Base-by-base conservation (phyloP, 2,888 invertebrate genomes). In the Drosophila recens region DNA sequence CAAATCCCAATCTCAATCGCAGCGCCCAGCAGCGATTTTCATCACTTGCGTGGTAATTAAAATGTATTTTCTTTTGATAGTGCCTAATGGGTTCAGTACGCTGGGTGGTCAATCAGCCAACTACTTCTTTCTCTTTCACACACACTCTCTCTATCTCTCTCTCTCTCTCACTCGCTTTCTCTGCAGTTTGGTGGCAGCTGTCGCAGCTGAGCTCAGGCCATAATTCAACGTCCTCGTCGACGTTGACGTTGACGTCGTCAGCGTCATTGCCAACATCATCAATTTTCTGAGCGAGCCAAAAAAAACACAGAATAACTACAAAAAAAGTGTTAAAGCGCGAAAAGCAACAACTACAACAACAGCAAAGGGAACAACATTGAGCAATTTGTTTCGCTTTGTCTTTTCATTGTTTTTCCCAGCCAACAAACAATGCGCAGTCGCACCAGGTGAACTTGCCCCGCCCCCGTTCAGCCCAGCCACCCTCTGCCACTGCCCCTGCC, bases 311-410 rank as follows among this genome's bases (percentile, higher is more conserved):
- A n/a, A n/a, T n/a, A n/a, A n/a, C n/a, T n/a, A n/a, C n/a, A n/a
- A n/a, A n/a, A n/a, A n/a, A 77, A 88, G 88, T 90, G 90, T 89
- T 89, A 89, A 86, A 89, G 90, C 88, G 82, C 83, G 87, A 84
- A 84, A 83, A 75, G 66, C 72, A 76, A 78, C 61, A 77, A n/a
- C 66, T 64, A 56, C 67, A 64, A 65, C 73, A 62, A 51, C 42
- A 70, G 53, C 65, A 62, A 56, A 67, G 62, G 67, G 49, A 71
- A 61, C 48, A 75, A 74, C 79, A 75, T 88, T 85, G 82, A 68
- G 77, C 87, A 87, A 87, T 90, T 87, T 90, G 87, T 81, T 87
- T 88, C 89, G 90, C 89, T 88, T 87, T 90, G 87, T 86, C 70
- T 86, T 63, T 75, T 27, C 80, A 45, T 51, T 62, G 70, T 69